Evolutionary conservation across 2,888 invertebrate species (phyloP), one percentile per base, ranked within the genome.

Genomic region (Catonia carolina): DNA sequence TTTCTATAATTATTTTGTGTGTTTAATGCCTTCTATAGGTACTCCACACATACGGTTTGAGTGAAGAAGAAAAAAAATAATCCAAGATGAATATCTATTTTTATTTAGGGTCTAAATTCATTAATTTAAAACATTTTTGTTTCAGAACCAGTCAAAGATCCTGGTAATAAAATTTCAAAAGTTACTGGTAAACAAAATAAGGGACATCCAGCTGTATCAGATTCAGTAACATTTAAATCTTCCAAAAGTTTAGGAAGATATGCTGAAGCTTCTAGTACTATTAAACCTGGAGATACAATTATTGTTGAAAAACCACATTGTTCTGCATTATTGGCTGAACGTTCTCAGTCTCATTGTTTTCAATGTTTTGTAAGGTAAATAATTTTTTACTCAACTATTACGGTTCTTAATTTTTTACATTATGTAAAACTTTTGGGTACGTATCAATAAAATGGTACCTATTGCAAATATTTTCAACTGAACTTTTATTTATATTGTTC

Each of bases 271-370:
- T 76, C 76, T 0, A 76, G 78, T 57, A 78, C 86, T 65, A 83
- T 92, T 8, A 73, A 77, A 61, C 80, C 84, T 2, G 91, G 91
- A 0, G 85, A 88, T 66, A 76, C 84, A 51, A 69, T 92, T 56
- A 71, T 87, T 0, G 75, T 84, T 7, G 91, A 92, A 69, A 79
- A 78, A 61, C 83, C 92, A 1, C 81, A 84, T 66, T 84, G 85
- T 55, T 78, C 84, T 0, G 84, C 84, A 20, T 72, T 91, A 12
- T 73, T 89, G 27, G 79, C 78, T 39, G 84, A 86, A 68, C 84
- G 80, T 68, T 71, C 78, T 0, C 75, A 77, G 60, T 80, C 81
- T 0, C 86, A 88, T 69, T 89, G 89, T 68, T 84, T 84, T 62
- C 75, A 84, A 65, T 89, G 89, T 69, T 82, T 85, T 62, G 70